Conservation (phyloP, 2,888 invertebrate genomes). For the Lypha dubia region DNA sequence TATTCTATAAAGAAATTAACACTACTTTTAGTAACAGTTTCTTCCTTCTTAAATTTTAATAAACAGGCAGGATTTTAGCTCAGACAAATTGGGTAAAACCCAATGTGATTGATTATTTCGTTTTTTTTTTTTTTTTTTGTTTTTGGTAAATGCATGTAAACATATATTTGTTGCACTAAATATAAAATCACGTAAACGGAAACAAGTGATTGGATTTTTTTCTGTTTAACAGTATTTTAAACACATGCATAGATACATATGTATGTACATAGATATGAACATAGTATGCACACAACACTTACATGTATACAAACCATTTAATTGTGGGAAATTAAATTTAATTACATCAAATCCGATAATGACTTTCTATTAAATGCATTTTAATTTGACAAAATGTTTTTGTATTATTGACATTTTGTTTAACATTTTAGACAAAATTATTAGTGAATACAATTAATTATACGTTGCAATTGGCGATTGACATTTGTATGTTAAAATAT, state of each 20-base stretch:
- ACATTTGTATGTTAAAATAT: conserved; percentile 5
- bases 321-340: conserved; percentile 27
- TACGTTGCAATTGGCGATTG: conserved; percentile 10
- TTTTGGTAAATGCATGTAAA: background rate
- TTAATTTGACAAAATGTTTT: conserved; percentile 39
- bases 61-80: too few relatives aligned
- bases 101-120: too few relatives aligned
- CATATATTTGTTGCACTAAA: background rate
- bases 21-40: too few relatives aligned
- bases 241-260: background rate
- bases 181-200: conserved; percentile 49
- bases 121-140: too few relatives aligned
- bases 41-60: too few relatives aligned
- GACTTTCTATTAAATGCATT: conserved; percentile 27
- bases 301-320: background rate
- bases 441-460: conserved; percentile 44
- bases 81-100: too few relatives aligned
- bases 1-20: too few relatives aligned
- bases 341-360: conserved; percentile 14
- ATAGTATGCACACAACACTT: too few relatives aligned
- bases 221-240: conserved; percentile 9
- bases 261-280: too few relatives aligned
- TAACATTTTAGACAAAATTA: conserved; percentile 10
- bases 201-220: conserved; percentile 15
- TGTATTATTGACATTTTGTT: conserved; percentile 28